Evolutionary conservation across 37 sponge, comb jelly and placozoan genomes (phyloP), one percentile per base, ranked within the genome.

Genomic region (Chondrilla cf. caribensis): DNA sequence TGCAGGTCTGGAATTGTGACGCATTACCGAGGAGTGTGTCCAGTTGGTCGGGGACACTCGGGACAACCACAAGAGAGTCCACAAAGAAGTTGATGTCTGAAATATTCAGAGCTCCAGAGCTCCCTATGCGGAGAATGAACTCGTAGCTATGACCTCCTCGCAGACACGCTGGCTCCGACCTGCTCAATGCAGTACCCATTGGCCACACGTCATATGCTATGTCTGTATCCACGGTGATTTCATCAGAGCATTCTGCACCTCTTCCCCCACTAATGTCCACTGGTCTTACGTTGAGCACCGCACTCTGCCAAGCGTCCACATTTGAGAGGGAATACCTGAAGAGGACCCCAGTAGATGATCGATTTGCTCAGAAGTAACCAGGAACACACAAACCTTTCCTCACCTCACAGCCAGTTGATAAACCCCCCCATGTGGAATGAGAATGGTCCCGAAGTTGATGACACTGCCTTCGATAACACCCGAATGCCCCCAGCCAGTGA

Each of bases 1-100:
- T 60, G 60, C 86, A 90, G 18, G 68, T 40, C 0, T 54, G 5
- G 6, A 35, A 0, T 29, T 80, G 47, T 25, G 19, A n/a, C 22
- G 60, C 38, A 26, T 84, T 14, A 38, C 41, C 78, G 0, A 18
- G 19, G 28, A 90, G 80, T 19, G 81, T 76, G 19, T 26, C 58
- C 5, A 90, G 58, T 2, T 38, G 44, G n/a, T 78, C 24, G 8
- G 60, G 44, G 15, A 38, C 25, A 0, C 78, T 42, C 2, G 84
- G 85, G 18, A 91, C 39, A 14, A 94, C 25, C 0, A 88, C 85
- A 21, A 94, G 51, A 0, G 95, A 94, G 76, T 94, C 95, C n/a
- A 94, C 86, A 59, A 89, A 40, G 21, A 58, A 40, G 19, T 59
- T 42, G 25, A 66, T 22, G 32, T 24, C 57, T 33, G 29, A 22